Conservation (phyloP, 92 coral and sea anemone species). For the Porites evermanni region DNA sequence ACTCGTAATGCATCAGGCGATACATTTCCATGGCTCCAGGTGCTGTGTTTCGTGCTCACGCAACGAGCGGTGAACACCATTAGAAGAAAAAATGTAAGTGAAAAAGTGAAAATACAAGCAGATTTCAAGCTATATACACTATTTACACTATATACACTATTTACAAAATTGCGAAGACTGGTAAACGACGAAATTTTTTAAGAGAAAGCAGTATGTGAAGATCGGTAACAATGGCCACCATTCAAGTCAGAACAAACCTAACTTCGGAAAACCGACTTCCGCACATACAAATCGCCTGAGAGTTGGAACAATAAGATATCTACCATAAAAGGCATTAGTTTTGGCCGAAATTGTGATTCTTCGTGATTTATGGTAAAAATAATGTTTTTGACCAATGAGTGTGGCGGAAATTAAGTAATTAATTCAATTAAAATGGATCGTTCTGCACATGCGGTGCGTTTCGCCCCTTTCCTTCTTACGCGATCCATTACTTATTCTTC, state of each 20-base stretch:
- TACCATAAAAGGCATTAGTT: slow-evolving; percentile 6
- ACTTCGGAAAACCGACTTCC: slow-evolving; percentile 4
- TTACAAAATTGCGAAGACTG: background rate
- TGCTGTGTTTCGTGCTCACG: background rate
- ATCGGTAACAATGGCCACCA: background rate
- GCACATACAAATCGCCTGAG: slow-evolving; percentile 4
- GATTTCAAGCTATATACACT: slow-evolving; percentile 10
- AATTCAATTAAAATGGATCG: background rate
- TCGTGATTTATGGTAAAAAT: background rate
- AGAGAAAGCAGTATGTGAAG: background rate
- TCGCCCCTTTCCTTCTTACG: background rate
- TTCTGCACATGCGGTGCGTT: background rate
- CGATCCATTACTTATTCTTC: slow-evolving; percentile 29
- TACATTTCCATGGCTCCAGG: background rate
- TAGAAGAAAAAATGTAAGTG: background rate
- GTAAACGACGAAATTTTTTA: background rate
- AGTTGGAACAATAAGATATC: slow-evolving; percentile 1
- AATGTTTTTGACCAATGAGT: background rate
- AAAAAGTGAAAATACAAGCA: background rate
- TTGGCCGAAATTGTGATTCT: background rate
- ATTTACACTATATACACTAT: slow-evolving; percentile 19
- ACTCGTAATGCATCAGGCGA: background rate
- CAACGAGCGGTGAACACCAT: slow-evolving; percentile 16
- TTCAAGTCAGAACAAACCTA: background rate
- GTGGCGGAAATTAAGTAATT: slow-evolving; percentile 1